phyloP scores from a whole-genome alignment of 2,113 vertebrate genomes.

The Campylomormyrus tamandua region DNA sequence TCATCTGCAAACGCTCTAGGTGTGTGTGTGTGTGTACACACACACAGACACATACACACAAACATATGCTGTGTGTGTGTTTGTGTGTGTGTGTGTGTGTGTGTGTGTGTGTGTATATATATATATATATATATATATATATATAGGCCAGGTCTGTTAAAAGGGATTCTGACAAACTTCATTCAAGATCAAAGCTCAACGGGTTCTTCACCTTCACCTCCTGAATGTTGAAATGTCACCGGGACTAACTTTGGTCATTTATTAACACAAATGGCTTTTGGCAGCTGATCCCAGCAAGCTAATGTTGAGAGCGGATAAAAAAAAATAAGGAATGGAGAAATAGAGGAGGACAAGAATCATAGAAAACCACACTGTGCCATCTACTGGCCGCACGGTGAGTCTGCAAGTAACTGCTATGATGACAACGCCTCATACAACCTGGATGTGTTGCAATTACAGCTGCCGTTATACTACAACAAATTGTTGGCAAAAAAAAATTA shows the following conservation, averaged over 20 bases:
- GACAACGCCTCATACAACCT: background rate
- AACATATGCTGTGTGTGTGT: too few species aligned
- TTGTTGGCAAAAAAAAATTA: background rate
- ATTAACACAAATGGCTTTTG: conserved; percentile 37
- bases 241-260: conserved; percentile 19
- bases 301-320: conserved; percentile 25
- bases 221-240: conserved; percentile 39
- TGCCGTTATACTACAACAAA: background rate
- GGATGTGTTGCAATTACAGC: background rate
- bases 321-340: background rate
- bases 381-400: conserved; percentile 17
- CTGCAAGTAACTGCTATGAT: background rate
- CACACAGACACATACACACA: too few species aligned
- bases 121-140: background rate
- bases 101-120: background rate
- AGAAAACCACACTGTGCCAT: conserved; percentile 31
- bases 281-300: conserved; percentile 26
- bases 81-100: too few species aligned
- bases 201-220: conserved; percentile 27
- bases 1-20: background rate
- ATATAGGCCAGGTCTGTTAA: conserved; percentile 24
- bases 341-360: background rate
- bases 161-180: conserved; percentile 30
- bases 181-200: conserved; percentile 30
- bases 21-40: background rate